Percentiles rank a stretch among this genome's conserved stretches.
Evolutionary conservation across 2,888 invertebrate species (phyloP).

Genomic region (Epinotia bilunana): DNA sequence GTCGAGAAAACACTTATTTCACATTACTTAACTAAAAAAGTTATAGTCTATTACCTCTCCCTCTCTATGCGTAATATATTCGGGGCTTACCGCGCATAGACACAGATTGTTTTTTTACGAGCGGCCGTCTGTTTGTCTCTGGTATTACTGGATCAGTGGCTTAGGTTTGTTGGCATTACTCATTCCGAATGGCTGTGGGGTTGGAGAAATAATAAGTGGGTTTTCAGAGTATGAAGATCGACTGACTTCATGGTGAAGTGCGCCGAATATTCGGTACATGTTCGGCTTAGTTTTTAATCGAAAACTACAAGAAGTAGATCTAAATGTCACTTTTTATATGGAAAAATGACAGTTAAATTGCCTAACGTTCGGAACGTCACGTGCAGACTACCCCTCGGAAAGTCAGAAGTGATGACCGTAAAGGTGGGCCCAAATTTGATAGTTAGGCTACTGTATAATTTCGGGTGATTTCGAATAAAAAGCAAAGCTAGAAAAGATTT

Average conservation of each 20-base stretch:
- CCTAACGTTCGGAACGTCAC: too few relatives aligned
- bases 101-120: slow-evolving; percentile 35
- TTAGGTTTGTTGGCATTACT: slow-evolving; percentile 24
- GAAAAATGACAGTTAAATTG: too few relatives aligned
- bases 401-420: too few relatives aligned
- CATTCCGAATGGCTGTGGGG: slow-evolving; percentile 13
- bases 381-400: too few relatives aligned
- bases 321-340: too few relatives aligned
- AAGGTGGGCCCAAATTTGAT: too few relatives aligned
- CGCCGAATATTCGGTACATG: neutral
- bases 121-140: slow-evolving; percentile 18
- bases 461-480: too few relatives aligned
- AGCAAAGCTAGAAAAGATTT: too few relatives aligned
- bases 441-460: too few relatives aligned
- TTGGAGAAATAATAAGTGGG: slow-evolving; percentile 27
- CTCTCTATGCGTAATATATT: slow-evolving; percentile 23
- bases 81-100: slow-evolving; percentile 22
- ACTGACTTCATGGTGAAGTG: neutral
- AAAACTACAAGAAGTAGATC: too few relatives aligned
- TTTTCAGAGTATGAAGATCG: slow-evolving; percentile 1
- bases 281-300: too few relatives aligned
- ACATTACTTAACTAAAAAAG: neutral
- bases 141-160: slow-evolving; percentile 1
- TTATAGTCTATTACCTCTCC: neutral
- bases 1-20: neutral